Evolutionary conservation across 2,888 invertebrate genomes (phyloP).

Genomic region (Archaeoteleia sp.): DNA sequence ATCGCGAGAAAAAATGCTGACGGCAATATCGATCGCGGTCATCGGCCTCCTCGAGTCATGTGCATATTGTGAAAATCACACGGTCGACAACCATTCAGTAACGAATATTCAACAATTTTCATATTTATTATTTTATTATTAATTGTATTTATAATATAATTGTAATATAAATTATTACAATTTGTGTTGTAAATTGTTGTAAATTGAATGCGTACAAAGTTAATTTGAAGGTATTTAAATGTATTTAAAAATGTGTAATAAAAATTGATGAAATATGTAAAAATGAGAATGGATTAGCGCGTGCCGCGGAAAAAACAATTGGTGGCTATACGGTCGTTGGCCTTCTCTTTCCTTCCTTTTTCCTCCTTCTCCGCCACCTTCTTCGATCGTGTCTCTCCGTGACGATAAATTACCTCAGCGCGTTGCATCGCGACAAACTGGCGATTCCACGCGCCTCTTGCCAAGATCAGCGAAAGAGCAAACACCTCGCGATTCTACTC

Average conservation of each 20-base stretch:
- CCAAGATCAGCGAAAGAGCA: slow-evolving; percentile 41
- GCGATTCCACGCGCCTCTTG: slow-evolving; percentile 40
- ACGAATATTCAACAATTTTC: slow-evolving; percentile 9
- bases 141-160: too few relatives aligned
- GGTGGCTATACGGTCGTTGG: slow-evolving; percentile 48
- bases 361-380: slow-evolving; percentile 47
- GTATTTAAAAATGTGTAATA: too few relatives aligned
- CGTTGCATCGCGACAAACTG: slow-evolving; percentile 55
- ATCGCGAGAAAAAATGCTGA: slow-evolving; percentile 49
- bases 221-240: slow-evolving; percentile 1
- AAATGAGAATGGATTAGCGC: slow-evolving; percentile 11
- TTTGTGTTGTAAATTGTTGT: slow-evolving; percentile 6
- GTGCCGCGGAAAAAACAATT: slow-evolving; percentile 45
- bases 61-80: too few relatives aligned
- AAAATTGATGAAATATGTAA: background rate
- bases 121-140: too few relatives aligned
- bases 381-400: slow-evolving; percentile 55
- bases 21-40: slow-evolving; percentile 34
- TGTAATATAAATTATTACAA: too few relatives aligned
- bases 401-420: slow-evolving; percentile 59
- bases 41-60: slow-evolving; percentile 25
- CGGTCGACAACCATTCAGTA: slow-evolving; percentile 6
- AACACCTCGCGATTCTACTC: slow-evolving; percentile 27
- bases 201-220: background rate
- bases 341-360: slow-evolving; percentile 52